Conservation (phyloP, 2,888 invertebrate species). For the Chalcosyrphus nemorum region DNA sequence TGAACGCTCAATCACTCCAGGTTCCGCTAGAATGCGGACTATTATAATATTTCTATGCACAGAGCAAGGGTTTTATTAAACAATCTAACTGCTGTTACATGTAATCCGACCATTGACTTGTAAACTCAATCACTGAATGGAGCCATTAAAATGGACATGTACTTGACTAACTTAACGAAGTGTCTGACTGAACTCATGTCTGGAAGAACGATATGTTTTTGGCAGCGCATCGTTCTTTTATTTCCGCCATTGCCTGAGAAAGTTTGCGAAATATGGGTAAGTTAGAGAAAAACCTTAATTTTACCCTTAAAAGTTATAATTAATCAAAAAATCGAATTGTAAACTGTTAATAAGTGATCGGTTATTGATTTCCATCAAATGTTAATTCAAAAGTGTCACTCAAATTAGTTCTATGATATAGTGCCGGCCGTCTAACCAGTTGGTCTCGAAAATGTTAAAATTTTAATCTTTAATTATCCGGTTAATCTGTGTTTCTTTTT, state of each 20-base stretch:
- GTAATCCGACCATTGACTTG: too few relatives aligned
- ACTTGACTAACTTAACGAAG: constrained; percentile 54
- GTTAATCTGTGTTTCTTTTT: constrained; percentile 16
- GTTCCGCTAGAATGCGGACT: too few relatives aligned
- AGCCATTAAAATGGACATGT: not conserved
- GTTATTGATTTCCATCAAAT: not conserved
- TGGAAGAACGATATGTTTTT: constrained; percentile 65
- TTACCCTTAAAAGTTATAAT: constrained; percentile 12
- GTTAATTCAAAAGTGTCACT: not conserved
- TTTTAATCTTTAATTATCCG: constrained; percentile 44
- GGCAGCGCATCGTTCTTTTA: constrained; percentile 78
- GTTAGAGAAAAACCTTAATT: constrained; percentile 74
- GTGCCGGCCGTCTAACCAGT: not conserved
- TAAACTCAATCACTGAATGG: not conserved
- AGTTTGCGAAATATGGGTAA: constrained; percentile 82
- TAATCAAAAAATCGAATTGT: constrained; percentile 1
- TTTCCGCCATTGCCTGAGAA: constrained; percentile 82
- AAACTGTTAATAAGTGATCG: not conserved
- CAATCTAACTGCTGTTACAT: too few relatives aligned
- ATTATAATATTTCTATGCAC: too few relatives aligned
- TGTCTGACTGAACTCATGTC: constrained; percentile 34
- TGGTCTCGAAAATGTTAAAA: not conserved
- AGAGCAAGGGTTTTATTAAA: too few relatives aligned
- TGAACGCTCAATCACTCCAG: too few relatives aligned
- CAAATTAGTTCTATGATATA: not conserved